Evolutionary conservation across 1,140 invertebrate genomes (phyloP).

Genomic region (Acyrthosiphon pisum): DNA sequence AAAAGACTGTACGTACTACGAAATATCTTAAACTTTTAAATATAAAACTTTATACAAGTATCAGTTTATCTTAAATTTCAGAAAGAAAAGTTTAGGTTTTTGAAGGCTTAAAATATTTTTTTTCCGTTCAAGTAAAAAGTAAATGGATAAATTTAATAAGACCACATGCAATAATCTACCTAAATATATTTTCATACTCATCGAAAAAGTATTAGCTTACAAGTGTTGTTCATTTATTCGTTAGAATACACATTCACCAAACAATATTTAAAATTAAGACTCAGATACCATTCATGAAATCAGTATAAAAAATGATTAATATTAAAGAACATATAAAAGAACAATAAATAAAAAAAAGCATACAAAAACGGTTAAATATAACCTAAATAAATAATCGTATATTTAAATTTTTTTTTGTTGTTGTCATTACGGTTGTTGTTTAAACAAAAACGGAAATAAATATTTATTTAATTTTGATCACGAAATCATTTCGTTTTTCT

Average conservation of each 20-base stretch:
- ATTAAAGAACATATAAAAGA: too few relatives aligned
- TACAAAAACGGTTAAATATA: neutral
- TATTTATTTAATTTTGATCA: neutral
- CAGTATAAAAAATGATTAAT: too few relatives aligned
- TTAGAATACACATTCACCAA: too few relatives aligned
- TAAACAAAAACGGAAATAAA: neutral
- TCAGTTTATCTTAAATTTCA: neutral
- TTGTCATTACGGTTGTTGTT: neutral
- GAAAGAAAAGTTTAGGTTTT: neutral
- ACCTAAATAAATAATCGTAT: neutral
- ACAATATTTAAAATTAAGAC: too few relatives aligned
- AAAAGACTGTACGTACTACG: too few relatives aligned
- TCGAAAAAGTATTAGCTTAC: neutral
- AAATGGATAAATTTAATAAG: neutral
- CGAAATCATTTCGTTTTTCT: neutral
- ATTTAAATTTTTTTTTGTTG: neutral
- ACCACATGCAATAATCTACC: neutral
- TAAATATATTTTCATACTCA: neutral
- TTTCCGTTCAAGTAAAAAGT: neutral
- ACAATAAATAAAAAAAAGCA: neutral
- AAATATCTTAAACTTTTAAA: too few relatives aligned
- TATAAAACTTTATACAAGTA: neutral
- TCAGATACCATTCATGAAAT: too few relatives aligned
- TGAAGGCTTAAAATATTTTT: neutral
- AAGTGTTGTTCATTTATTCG: neutral